Percentiles rank a stretch among this genome's conserved stretches.
Evolutionary conservation across 2,888 invertebrate genomes (phyloP).

Genomic region (Andrena marginata): DNA sequence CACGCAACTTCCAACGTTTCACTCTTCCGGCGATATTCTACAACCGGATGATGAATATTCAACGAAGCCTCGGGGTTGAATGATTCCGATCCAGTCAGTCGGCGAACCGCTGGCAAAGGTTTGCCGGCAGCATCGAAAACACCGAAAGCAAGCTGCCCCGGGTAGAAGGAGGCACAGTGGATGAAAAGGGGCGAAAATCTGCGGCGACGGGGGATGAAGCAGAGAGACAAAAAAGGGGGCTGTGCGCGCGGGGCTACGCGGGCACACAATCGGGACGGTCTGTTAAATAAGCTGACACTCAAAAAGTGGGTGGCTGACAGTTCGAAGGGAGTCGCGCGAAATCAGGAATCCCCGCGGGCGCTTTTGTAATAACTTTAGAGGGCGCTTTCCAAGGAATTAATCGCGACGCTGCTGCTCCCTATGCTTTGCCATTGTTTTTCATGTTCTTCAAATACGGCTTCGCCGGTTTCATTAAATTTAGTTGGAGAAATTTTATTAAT

Average conservation of each 20-base stretch:
- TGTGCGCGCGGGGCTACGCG: slow-evolving; percentile 32
- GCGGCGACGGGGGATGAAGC: not conserved
- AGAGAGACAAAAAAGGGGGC: slow-evolving; percentile 15
- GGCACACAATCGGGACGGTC: slow-evolving; percentile 52
- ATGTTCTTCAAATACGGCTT: no score
- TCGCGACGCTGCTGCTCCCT: slow-evolving; percentile 28
- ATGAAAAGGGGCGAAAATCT: slow-evolving; percentile 43
- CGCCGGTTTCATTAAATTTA: no score
- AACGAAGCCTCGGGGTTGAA: slow-evolving; percentile 15
- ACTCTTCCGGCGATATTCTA: not conserved
- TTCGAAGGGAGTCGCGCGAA: slow-evolving; percentile 64
- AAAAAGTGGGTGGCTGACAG: slow-evolving; percentile 69
- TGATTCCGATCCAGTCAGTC: not conserved
- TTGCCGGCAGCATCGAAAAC: slow-evolving; percentile 49
- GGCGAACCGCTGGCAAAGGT: slow-evolving; percentile 34
- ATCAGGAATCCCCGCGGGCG: slow-evolving; percentile 60
- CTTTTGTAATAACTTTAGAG: slow-evolving; percentile 64
- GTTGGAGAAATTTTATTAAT: no score
- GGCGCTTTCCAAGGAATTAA: slow-evolving; percentile 54
- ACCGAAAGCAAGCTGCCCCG: slow-evolving; percentile 41
- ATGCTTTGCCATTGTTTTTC: no score
- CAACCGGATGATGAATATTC: slow-evolving; percentile 39
- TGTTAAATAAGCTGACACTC: slow-evolving; percentile 73
- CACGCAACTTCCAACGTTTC: not conserved
- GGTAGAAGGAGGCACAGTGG: slow-evolving; percentile 27